Evolutionary conservation across 92 coral and sea anemone genomes (phyloP).

Genomic region (Porites evermanni): DNA sequence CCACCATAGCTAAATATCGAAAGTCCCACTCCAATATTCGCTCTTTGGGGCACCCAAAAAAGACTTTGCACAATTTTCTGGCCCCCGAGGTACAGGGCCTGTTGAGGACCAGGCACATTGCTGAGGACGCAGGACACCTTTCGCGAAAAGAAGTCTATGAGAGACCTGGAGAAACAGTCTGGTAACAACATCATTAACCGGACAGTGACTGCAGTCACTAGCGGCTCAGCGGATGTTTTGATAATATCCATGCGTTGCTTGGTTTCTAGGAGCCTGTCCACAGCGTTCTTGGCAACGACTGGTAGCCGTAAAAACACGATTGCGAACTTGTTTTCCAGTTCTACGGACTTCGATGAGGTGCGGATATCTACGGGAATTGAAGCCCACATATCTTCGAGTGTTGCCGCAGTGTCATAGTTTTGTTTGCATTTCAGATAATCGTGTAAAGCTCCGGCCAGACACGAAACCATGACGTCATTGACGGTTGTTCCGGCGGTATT

Average conservation of each 20-base stretch:
- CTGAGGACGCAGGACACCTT: slow-evolving; percentile 95
- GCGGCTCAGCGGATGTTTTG: slow-evolving; percentile 95
- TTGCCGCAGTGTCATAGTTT: slow-evolving; percentile 35
- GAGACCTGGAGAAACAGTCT: slow-evolving; percentile 74
- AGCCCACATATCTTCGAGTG: slow-evolving; percentile 92
- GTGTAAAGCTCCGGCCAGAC: slow-evolving; percentile 89
- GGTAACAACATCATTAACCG: slow-evolving; percentile 86
- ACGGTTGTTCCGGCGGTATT: slow-evolving; percentile 90
- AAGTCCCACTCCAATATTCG: slow-evolving; percentile 89
- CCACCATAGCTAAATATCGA: slow-evolving; percentile 98
- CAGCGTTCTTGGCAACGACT: slow-evolving; percentile 68
- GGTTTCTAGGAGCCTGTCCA: slow-evolving; percentile 82
- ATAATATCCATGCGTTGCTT: slow-evolving; percentile 95
- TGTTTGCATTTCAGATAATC: slow-evolving; percentile 63
- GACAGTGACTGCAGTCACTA: slow-evolving; percentile 87
- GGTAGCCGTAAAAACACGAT: slow-evolving; percentile 93
- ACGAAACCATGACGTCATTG: slow-evolving; percentile 99
- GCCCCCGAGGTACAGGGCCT: slow-evolving; percentile 83
- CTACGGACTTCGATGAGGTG: slow-evolving; percentile 74
- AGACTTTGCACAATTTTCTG: slow-evolving; percentile 80
- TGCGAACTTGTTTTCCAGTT: slow-evolving; percentile 93
- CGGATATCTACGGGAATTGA: slow-evolving; percentile 96
- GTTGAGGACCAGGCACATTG: slow-evolving; percentile 97
- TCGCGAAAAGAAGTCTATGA: slow-evolving; percentile 84
- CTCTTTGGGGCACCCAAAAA: slow-evolving; percentile 95